Evolutionary conservation across 2,888 invertebrate genomes (phyloP).

Genomic region (Tyria jacobaeae): DNA sequence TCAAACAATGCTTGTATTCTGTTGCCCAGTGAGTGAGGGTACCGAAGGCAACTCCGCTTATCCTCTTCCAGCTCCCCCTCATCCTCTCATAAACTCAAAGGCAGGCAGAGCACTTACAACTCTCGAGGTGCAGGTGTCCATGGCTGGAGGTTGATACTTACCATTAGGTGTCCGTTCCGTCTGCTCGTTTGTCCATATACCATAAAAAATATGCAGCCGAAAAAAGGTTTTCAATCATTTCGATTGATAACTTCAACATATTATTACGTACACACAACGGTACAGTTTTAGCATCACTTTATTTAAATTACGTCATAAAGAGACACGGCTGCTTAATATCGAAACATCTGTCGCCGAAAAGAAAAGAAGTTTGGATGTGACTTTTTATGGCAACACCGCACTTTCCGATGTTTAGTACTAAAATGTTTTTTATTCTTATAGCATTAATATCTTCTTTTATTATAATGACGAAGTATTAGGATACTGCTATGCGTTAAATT

Average conservation of each 20-base stretch:
- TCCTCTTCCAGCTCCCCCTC: no score
- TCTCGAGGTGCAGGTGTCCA: no score
- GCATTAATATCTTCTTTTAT: conserved; percentile 43
- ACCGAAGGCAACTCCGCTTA: no score
- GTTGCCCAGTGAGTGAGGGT: no score
- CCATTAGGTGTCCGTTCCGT: no score
- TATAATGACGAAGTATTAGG: conserved; percentile 44
- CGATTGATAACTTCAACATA: conserved; percentile 46
- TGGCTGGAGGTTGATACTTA: no score
- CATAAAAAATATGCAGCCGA: no score
- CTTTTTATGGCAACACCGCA: conserved; percentile 73
- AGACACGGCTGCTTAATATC: conserved; percentile 75
- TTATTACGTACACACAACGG: conserved; percentile 30
- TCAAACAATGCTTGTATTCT: no score
- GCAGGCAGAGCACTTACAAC: no score
- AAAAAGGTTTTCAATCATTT: neutral
- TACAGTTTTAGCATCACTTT: conserved; percentile 66
- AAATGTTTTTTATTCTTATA: conserved; percentile 67
- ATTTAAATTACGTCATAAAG: conserved; percentile 81
- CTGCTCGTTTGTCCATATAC: no score
- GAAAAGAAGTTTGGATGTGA: conserved; percentile 73
- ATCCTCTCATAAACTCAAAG: no score
- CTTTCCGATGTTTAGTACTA: conserved; percentile 71
- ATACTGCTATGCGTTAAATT: conserved; percentile 3
- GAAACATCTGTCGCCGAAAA: conserved; percentile 77